Evolutionary conservation across 2,113 vertebrate genomes (phyloP).

Genomic region (Grantiella picta): DNA sequence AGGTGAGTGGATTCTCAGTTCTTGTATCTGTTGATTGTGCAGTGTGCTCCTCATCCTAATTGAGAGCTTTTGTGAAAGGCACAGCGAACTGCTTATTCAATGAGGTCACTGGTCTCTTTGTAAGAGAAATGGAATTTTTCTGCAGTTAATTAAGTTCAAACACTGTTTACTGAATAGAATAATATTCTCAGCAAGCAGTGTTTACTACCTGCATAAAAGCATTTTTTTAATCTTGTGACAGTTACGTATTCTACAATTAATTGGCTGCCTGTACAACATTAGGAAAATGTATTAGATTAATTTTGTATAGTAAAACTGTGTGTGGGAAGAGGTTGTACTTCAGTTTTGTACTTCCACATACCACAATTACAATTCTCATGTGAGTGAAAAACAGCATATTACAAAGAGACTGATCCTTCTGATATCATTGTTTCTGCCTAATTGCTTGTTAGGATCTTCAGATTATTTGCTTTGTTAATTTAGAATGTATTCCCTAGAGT

Average conservation of each 20-base stretch:
- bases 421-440: constrained; percentile 44
- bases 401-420: neutral
- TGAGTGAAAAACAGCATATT: neutral
- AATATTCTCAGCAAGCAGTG: neutral
- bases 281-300: neutral
- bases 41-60: neutral
- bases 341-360: neutral
- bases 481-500: constrained; percentile 20
- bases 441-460: constrained; percentile 46
- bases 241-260: neutral
- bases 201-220: neutral
- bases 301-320: neutral
- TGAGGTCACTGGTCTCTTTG: neutral
- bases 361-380: constrained; percentile 47
- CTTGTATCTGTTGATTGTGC: neutral
- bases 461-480: constrained; percentile 31
- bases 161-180: neutral
- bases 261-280: neutral
- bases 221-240: neutral
- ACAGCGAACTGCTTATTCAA: neutral
- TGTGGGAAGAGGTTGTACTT: neutral
- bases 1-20: neutral
- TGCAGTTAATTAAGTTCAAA: neutral
- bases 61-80: neutral
- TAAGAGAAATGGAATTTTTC: neutral